Evolutionary conservation across 2,888 invertebrate species (phyloP).

Genomic region (Venustoraphidia nigricollis): DNA sequence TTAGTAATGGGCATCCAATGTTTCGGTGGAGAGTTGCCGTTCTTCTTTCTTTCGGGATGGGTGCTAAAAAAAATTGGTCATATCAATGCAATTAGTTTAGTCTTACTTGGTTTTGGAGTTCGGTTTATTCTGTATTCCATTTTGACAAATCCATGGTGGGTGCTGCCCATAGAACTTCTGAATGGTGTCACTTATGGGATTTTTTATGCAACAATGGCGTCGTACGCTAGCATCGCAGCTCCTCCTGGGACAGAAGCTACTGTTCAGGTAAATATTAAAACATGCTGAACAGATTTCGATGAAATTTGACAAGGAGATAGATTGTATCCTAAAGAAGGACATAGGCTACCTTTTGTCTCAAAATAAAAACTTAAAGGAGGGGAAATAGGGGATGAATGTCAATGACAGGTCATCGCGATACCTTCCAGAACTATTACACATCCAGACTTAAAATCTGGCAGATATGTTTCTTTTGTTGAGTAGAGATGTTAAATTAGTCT

Average conservation of each 20-base stretch:
- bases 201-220: conserved; percentile 77
- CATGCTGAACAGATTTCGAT: too few relatives aligned
- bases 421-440: too few relatives aligned
- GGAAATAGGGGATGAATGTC: too few relatives aligned
- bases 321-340: too few relatives aligned
- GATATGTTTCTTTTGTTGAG: too few relatives aligned
- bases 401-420: too few relatives aligned
- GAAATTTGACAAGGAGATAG: too few relatives aligned
- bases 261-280: conserved; percentile 44
- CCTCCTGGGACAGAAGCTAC: conserved; percentile 77
- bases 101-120: conserved; percentile 62
- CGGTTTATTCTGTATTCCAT: conserved; percentile 72
- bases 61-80: conserved; percentile 70
- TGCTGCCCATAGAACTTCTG: conserved; percentile 68
- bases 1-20: conserved; percentile 54
- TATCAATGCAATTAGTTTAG: conserved; percentile 66
- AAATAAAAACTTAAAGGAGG: too few relatives aligned
- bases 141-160: conserved; percentile 66
- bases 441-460: too few relatives aligned
- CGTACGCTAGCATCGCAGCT: conserved; percentile 70
- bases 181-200: conserved; percentile 83
- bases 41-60: conserved; percentile 67
- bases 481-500: too few relatives aligned
- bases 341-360: too few relatives aligned
- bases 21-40: conserved; percentile 72